Conservation (phyloP, 2,797 vertebrate species). For the Paratrypauchen microcephalus region DNA sequence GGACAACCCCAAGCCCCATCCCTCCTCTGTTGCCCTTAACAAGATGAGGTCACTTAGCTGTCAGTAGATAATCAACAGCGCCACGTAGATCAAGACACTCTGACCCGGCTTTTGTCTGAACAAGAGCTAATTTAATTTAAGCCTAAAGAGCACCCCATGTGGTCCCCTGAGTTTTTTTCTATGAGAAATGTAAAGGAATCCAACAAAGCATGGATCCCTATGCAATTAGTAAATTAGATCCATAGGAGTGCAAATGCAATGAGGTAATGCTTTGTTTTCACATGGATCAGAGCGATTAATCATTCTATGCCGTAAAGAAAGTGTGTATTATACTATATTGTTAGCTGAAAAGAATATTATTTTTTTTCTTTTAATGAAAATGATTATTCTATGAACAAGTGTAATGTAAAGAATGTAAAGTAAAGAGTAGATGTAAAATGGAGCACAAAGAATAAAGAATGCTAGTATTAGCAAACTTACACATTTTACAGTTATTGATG, state of each 20-base stretch:
- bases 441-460: too few species aligned
- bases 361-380: too few species aligned
- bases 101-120: constrained; percentile 24
- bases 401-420: too few species aligned
- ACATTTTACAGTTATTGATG: too few species aligned
- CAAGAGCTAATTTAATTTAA: constrained; percentile 21
- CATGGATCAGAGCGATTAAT: constrained; percentile 38
- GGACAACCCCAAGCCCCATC: background rate
- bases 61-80: constrained; percentile 27
- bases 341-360: background rate
- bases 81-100: constrained; percentile 19
- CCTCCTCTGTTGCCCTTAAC: background rate
- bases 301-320: constrained; percentile 26
- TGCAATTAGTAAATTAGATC: constrained; percentile 48
- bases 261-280: constrained; percentile 33
- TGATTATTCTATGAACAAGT: too few species aligned
- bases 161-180: constrained; percentile 13
- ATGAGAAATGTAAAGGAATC: constrained; percentile 14
- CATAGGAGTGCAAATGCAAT: constrained; percentile 31
- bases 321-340: background rate
- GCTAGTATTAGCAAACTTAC: too few species aligned
- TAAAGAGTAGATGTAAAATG: too few species aligned
- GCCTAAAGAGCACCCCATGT: background rate
- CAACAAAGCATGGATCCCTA: constrained; percentile 3
- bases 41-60: constrained; percentile 21